Evolutionary conservation across 2,797 vertebrate species (phyloP).

Genomic region (Amblyraja radiata): DNA sequence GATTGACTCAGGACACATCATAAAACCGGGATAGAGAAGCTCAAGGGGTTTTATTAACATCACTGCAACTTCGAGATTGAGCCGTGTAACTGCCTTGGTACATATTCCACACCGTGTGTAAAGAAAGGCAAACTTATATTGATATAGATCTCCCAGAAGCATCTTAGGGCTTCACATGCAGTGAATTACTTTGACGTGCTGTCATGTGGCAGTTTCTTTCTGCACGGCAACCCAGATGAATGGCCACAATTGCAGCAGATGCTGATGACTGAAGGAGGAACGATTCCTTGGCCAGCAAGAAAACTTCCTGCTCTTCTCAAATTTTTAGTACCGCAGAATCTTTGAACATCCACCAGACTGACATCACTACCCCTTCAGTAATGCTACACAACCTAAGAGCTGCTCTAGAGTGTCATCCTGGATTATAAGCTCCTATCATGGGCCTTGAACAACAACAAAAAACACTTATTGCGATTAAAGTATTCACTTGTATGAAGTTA

Average conservation of each 20-base stretch:
- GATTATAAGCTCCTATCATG: not conserved
- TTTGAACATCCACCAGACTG: not conserved
- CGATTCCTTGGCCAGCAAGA: too few relatives aligned
- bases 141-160: not conserved
- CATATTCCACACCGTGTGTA: not conserved
- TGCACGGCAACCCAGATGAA: not conserved
- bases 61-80: not conserved
- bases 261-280: not conserved
- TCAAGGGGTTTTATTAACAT: conserved; percentile 25
- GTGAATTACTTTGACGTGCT: not conserved
- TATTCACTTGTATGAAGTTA: not conserved
- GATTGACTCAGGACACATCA: not conserved
- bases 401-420: not conserved
- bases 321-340: not conserved
- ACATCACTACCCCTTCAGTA: not conserved
- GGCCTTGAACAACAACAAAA: not conserved
- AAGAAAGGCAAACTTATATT: not conserved
- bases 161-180: not conserved
- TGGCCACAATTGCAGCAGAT: not conserved
- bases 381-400: not conserved
- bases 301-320: not conserved
- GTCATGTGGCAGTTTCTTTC: not conserved
- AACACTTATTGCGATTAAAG: too few relatives aligned
- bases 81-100: not conserved
- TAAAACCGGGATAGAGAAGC: not conserved